Percentiles rank a stretch among this genome's conserved stretches.
Evolutionary conservation across 1,140 invertebrate genomes (phyloP).

Genomic region (Popillia japonica): DNA sequence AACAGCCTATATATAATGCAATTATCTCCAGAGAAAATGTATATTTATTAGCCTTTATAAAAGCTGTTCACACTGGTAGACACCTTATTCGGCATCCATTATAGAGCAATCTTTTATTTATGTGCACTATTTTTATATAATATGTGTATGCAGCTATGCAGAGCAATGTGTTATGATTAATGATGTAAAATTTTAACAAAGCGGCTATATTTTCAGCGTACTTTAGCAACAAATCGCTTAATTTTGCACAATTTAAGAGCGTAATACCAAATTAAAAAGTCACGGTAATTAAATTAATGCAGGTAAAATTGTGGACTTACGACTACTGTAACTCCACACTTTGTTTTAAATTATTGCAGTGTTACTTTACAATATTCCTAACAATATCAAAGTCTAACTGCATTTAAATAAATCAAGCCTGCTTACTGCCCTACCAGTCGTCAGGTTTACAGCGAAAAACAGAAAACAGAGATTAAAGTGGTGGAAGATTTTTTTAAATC

Average conservation of each 20-base stretch:
- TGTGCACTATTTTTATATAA: no score
- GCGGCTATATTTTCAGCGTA: neutral
- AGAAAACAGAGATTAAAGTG: no score
- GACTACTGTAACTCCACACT: no score
- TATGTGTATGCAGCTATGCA: no score
- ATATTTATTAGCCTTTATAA: constrained; percentile 33
- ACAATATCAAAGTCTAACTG: no score
- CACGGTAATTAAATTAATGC: neutral
- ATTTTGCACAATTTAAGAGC: neutral
- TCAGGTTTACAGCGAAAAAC: no score
- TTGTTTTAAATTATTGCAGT: no score
- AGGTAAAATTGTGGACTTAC: neutral
- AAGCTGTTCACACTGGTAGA: neutral
- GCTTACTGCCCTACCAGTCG: no score
- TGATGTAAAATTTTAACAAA: neutral
- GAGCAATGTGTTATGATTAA: no score
- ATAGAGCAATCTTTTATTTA: constrained; percentile 12
- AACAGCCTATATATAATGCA: neutral
- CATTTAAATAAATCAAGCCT: no score
- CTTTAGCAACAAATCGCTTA: neutral
- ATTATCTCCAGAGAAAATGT: constrained; percentile 18
- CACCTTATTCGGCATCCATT: constrained; percentile 18
- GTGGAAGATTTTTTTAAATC: no score
- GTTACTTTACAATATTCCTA: no score
- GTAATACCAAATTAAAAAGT: neutral